phyloP scores from a whole-genome alignment of 2,113 vertebrate genomes.

The Megaceryle maxima region DNA sequence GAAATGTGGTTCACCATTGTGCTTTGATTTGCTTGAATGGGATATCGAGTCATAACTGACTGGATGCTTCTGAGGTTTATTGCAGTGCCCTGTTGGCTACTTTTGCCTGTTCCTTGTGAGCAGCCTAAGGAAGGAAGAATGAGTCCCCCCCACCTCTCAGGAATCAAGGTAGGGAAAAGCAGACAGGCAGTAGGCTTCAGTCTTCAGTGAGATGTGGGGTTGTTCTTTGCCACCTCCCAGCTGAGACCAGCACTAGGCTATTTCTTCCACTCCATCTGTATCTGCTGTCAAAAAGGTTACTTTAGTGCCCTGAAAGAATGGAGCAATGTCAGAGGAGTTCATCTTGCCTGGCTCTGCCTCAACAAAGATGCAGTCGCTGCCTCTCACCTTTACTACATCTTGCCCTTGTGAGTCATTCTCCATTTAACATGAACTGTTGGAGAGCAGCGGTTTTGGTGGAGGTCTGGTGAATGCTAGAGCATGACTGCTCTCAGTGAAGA shows the following conservation, averaged over 20 bases:
- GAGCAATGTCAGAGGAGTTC: neutral
- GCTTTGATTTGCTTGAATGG: neutral
- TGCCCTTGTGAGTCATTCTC: neutral
- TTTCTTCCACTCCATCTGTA: neutral
- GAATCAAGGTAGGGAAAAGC: neutral
- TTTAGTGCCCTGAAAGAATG: neutral
- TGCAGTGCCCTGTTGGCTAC: neutral
- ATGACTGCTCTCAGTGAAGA: neutral
- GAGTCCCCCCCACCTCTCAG: neutral
- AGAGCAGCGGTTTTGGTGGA: neutral
- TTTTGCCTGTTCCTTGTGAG: neutral
- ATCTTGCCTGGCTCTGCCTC: neutral
- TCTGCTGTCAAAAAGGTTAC: neutral
- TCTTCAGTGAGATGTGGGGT: neutral
- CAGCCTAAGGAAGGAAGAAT: neutral
- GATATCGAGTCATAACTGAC: neutral
- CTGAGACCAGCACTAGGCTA: rapidly evolving
- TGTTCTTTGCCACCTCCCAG: neutral
- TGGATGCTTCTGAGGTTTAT: neutral
- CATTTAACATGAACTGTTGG: neutral
- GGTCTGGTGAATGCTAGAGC: neutral
- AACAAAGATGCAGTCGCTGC: neutral
- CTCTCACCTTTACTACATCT: neutral
- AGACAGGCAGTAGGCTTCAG: neutral
- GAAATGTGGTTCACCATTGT: neutral